Conservation (phyloP, 2,797 vertebrate genomes). For the Oceanodroma leucorhoa region DNA sequence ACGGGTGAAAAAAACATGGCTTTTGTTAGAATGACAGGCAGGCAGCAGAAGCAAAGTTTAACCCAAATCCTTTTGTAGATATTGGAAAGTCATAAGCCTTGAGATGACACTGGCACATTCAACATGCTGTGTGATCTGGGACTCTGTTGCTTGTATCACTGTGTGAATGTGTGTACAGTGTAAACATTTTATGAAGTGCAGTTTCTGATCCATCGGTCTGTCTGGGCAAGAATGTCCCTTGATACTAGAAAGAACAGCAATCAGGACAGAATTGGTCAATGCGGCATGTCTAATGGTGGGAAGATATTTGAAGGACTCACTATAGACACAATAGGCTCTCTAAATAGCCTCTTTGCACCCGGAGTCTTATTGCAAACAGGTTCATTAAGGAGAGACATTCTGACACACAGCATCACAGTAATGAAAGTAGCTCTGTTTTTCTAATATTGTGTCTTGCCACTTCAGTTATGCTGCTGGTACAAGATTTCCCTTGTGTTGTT, state of each 20-base stretch:
- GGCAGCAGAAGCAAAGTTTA: constrained; percentile 70
- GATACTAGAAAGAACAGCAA: constrained; percentile 82
- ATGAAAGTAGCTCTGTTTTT: constrained; percentile 85
- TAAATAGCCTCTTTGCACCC: constrained; percentile 88
- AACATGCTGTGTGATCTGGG: constrained; percentile 74
- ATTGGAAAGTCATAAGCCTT: constrained; percentile 76
- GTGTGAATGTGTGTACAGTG: constrained; percentile 74
- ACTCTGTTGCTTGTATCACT: constrained; percentile 71
- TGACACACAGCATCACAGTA: constrained; percentile 85
- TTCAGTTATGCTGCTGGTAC: constrained; percentile 82
- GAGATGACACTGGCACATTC: constrained; percentile 76
- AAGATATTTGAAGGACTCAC: constrained; percentile 85
- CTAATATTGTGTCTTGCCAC: constrained; percentile 85
- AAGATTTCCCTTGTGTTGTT: constrained; percentile 86
- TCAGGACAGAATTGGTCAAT: constrained; percentile 87
- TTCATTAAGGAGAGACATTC: constrained; percentile 87
- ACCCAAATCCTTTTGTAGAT: constrained; percentile 78
- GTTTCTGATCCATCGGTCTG: constrained; percentile 84
- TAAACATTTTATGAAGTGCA: constrained; percentile 87
- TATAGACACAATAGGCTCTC: constrained; percentile 84
- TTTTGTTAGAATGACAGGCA: constrained; percentile 73
- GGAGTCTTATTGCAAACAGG: constrained; percentile 85
- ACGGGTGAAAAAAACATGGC: constrained; percentile 1
- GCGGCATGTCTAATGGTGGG: constrained; percentile 86
- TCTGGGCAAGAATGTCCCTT: constrained; percentile 82